Evolutionary conservation across 2,888 invertebrate species (phyloP), one percentile per base, ranked within the genome.

Genomic region (Dromius quadrimaculatus): DNA sequence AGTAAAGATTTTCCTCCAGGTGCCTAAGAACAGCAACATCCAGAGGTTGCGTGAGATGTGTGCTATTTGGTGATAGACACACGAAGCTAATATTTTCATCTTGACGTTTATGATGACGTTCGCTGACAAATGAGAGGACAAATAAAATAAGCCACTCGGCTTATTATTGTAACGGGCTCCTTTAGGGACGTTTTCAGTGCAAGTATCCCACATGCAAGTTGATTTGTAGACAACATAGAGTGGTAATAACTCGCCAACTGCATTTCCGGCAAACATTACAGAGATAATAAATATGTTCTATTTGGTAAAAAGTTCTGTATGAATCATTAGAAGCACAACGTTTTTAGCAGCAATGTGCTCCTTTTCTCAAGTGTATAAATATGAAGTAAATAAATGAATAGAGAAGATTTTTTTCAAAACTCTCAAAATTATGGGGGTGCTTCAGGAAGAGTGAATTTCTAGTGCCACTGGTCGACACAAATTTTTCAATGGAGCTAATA

Each of bases 171-270:
- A 84, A 2, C 80, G 54, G 71, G 78, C 41, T 50, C 77, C 74
- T 66, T 54, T 11, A 13, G 81, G 82, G 5, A 83, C 83, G 54
- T 78, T 78, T 73, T 74, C 73, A 3, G 75, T 77, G 83, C 83
- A 84, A 5, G 79, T 77, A 41, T 77, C 72, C 74, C 78, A 81
- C n/a, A 83, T 38, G 70, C 81, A 63, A 66, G 76, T 74, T 1
- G 81, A 75, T 74, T 83, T 84, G 73, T 83, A 83, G 0, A 82
- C 80, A 2, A 82, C 79, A 73, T 82, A 83, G 19, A 76, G 75
- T 2, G 82, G 81, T 22, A 83, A 72, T 1, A 80, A 17, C 41
- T 74, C 71, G 2, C 82, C 83, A 64, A 72, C 75, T 6, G 82
- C 81, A 41, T 78, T 76, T 6, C 76, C 80, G 57, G 79, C 76